These are phyloP conservation scores for Isaurus tuberculatus DNA, from an alignment of 92 coral and sea anemone genomes.

Conservation along the genomic window DNA sequence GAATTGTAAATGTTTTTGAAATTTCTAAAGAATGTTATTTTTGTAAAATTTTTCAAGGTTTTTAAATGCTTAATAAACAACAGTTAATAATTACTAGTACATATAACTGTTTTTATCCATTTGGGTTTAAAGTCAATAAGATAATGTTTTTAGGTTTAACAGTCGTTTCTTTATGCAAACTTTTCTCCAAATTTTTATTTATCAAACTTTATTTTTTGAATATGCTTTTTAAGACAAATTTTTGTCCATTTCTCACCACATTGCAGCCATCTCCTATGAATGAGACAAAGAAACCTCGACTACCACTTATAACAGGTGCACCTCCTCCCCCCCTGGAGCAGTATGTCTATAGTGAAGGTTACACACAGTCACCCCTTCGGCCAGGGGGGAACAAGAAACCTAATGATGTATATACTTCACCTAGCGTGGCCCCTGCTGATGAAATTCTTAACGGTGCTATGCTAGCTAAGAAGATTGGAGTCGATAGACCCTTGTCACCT, in stretches of 20 bases:
- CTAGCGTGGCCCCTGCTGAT: conserved; percentile 60
- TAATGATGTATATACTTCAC: conserved; percentile 40
- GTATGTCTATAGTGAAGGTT: conserved; percentile 88
- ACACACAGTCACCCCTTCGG: conserved; percentile 73
- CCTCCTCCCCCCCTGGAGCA: conserved; percentile 95
- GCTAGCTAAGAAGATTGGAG: conserved; percentile 84
- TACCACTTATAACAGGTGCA: conserved; percentile 81
- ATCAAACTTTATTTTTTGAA: too few species aligned
- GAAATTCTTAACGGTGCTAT: conserved; percentile 87
- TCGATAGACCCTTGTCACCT: conserved; percentile 65
- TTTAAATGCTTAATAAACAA: too few species aligned
- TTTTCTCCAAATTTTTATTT: too few species aligned
- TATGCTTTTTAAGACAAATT: background rate
- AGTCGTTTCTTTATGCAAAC: too few species aligned
- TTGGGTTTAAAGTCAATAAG: too few species aligned
- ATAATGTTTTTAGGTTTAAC: too few species aligned
- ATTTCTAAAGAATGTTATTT: too few species aligned
- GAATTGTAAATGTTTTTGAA: too few species aligned
- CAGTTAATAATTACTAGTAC: too few species aligned
- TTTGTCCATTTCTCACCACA: background rate
- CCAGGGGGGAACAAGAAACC: conserved; percentile 70
- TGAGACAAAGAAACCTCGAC: conserved; percentile 58
- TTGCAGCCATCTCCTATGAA: conserved; percentile 9
- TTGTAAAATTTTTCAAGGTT: too few species aligned
- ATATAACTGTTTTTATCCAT: too few species aligned